Base-by-base conservation (phyloP, 2,888 invertebrate species). In the Cyrtodaria siliqua region DNA sequence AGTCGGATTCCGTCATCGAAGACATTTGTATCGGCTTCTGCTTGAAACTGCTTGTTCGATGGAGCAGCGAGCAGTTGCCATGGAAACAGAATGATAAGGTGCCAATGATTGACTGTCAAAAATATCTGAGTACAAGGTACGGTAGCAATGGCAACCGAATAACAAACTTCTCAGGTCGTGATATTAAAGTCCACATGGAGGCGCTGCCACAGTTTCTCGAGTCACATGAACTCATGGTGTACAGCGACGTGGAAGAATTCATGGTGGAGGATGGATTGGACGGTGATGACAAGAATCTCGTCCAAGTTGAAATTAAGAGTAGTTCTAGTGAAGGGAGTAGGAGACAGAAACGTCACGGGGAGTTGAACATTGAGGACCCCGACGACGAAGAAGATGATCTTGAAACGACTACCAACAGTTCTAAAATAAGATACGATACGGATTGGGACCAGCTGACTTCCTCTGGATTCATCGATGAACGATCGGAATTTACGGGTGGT, bases 21-120 rank as follows among this genome's bases (percentile, higher is more conserved):
- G 84, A 86, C 70, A 53, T 86, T 18, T 84, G 85, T 67, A 82
- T 86, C 14, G 82, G 81, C 16, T 68, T 84, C 26, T 81, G 79
- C 26, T 61, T 84, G 23, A 86, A 86, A 74, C 62, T 78, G 50
- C 73, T 86, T 12, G 85, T 86, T 8, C 68, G 85, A 0, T 86
- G 82, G 81, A 77, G 78, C 53, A 81, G 73, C 38, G 85, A 86
- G 61, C 75, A 79, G 16, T 70, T 86, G 26, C 85, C 85, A 27
- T 86, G 85, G 85, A 81, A 81, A 74, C 70, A 69, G 38, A 44
- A 20, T 44, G 66, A 68, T 23, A 47, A 47, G 24, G 57, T 44
- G 6, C 62, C 73, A 23, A 81, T 81, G 81, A 49, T 47, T 23
- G 81, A 81, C 52, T 68, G 73, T 63, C 61, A 71, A 33, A 81